Evolutionary conservation across 2,888 invertebrate species (phyloP).

Genomic region (Gandaritis pyraliata): DNA sequence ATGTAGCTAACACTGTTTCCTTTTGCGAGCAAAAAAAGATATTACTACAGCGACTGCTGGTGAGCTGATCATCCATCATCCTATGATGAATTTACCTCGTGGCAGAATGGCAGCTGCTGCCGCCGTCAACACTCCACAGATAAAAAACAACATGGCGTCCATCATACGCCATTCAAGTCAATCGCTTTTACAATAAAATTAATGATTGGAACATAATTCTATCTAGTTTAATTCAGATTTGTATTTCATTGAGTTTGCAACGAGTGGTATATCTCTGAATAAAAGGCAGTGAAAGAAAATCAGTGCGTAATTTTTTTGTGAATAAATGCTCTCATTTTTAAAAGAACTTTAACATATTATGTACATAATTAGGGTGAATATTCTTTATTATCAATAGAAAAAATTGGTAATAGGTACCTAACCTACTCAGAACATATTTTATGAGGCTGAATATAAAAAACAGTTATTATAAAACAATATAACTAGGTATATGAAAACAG

Average conservation of each 20-base stretch:
- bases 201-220: conserved; percentile 63
- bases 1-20: conserved; percentile 39
- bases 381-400: no score
- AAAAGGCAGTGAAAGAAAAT: no score
- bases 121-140: conserved; percentile 52
- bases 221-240: conserved; percentile 49
- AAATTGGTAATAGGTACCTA: no score
- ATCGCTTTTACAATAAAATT: conserved; percentile 73
- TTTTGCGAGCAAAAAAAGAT: conserved; percentile 44
- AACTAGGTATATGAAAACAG: no score
- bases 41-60: conserved; percentile 44
- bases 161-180: conserved; percentile 74
- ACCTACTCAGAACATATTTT: no score
- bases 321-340: no score
- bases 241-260: conserved; percentile 12
- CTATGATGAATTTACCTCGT: conserved; percentile 67
- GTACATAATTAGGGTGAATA: no score
- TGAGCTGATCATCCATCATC: conserved; percentile 60
- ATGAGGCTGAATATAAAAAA: no score
- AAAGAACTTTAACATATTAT: no score
- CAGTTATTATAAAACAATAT: no score
- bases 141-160: conserved; percentile 51
- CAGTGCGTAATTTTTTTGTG: no score
- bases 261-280: no score
- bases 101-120: conserved; percentile 65